phyloP scores from a whole-genome alignment of 2,797 vertebrate genomes.

The Cuculus canorus region DNA sequence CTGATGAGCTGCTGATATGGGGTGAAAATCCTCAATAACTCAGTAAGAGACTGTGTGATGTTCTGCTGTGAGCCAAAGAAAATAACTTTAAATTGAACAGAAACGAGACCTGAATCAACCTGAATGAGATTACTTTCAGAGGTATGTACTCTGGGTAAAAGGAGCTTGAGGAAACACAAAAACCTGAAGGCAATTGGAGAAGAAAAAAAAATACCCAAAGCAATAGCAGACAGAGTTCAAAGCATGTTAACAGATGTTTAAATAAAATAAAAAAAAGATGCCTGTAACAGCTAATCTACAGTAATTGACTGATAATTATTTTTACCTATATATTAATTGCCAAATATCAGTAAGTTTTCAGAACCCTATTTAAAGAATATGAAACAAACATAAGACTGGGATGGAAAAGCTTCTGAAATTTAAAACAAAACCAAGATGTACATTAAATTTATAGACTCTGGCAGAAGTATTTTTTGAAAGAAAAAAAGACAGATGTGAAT shows the following conservation, averaged over 20 bases:
- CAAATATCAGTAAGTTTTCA: neutral
- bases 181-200: neutral
- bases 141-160: neutral
- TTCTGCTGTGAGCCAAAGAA: slow-evolving; percentile 62
- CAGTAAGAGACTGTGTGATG: slow-evolving; percentile 9
- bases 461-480: neutral
- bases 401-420: neutral
- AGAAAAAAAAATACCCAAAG: neutral
- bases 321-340: neutral
- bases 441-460: neutral
- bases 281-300: neutral
- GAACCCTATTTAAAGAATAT: neutral
- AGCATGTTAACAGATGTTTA: neutral
- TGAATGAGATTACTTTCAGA: slow-evolving; percentile 63
- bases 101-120: slow-evolving; percentile 49
- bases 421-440: neutral
- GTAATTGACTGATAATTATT: neutral
- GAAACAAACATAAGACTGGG: neutral
- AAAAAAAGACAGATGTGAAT: neutral
- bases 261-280: too few relatives aligned
- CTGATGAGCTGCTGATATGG: slow-evolving; percentile 58
- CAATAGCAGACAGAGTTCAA: neutral
- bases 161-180: slow-evolving; percentile 26
- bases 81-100: slow-evolving; percentile 66
- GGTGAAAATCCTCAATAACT: slow-evolving; percentile 60